Conservation (phyloP, 2,888 invertebrate species). For the Strigamia crassipes region DNA sequence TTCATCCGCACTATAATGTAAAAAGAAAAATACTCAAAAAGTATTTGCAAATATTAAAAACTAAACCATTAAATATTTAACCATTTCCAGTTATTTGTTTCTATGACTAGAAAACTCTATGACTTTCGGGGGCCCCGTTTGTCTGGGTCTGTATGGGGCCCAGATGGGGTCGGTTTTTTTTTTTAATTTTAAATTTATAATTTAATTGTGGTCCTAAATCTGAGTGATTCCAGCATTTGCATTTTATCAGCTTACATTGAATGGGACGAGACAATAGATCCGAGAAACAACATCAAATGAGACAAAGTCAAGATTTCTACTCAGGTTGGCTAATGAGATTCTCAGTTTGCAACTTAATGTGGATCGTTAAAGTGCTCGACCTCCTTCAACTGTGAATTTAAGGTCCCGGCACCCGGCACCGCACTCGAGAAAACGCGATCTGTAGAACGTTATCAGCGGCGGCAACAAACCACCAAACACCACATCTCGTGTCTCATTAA, state of each 20-base stretch:
- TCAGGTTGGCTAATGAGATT: slow-evolving; percentile 2
- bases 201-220: neutral
- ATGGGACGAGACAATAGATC: neutral
- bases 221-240: neutral
- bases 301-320: slow-evolving; percentile 8
- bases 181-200: no score
- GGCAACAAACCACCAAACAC: neutral
- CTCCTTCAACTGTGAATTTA: slow-evolving; percentile 22
- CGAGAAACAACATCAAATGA: neutral
- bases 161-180: no score
- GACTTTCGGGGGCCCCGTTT: no score
- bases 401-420: slow-evolving; percentile 20
- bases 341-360: neutral
- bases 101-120: no score
- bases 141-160: no score
- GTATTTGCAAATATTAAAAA: no score
- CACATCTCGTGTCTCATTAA: neutral
- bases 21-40: no score
- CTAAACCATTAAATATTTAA: no score
- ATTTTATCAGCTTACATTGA: neutral
- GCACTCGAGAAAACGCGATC: neutral
- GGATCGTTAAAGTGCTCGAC: slow-evolving; percentile 20
- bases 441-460: neutral
- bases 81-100: no score
- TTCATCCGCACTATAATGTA: no score